Percentiles rank a stretch among this genome's conserved stretches.
Evolutionary conservation across 2,113 vertebrate species (phyloP).

Genomic region (Engystomops pustulosus): DNA sequence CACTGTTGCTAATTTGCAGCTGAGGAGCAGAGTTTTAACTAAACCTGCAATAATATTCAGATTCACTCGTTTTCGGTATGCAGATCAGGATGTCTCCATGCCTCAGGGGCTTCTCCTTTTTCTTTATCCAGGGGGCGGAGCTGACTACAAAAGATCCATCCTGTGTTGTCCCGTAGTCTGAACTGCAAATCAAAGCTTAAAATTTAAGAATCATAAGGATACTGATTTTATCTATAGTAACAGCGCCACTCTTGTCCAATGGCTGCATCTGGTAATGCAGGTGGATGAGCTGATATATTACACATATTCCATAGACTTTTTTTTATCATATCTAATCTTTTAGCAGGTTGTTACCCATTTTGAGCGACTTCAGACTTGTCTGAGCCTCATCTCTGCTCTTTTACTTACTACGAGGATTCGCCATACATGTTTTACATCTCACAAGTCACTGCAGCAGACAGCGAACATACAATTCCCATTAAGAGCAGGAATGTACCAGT

Average conservation of each 20-base stretch:
- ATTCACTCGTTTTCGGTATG: conserved; percentile 9
- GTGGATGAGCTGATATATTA: too few species aligned
- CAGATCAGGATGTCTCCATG: background rate
- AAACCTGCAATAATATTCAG: conserved; percentile 33
- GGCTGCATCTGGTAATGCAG: background rate
- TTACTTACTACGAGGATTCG: background rate
- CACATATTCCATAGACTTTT: too few species aligned
- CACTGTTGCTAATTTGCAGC: conserved; percentile 47
- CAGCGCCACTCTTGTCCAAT: background rate
- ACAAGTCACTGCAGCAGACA: background rate
- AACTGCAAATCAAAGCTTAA: conserved; percentile 23
- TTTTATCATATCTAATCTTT: too few species aligned
- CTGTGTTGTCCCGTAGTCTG: background rate
- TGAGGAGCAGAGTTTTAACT: conserved; percentile 27
- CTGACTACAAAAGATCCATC: background rate
- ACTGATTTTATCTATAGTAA: background rate
- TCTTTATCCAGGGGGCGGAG: background rate
- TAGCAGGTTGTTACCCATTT: too few species aligned
- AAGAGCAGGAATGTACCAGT: background rate
- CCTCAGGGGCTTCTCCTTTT: background rate
- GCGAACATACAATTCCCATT: conserved; percentile 26
- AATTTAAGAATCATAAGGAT: conserved; percentile 8
- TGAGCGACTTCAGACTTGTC: too few species aligned
- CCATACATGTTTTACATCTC: background rate
- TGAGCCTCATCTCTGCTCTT: too few species aligned